Evolutionary conservation across 2,888 invertebrate species (phyloP).

Genomic region (Drosophila nigricruria): DNA sequence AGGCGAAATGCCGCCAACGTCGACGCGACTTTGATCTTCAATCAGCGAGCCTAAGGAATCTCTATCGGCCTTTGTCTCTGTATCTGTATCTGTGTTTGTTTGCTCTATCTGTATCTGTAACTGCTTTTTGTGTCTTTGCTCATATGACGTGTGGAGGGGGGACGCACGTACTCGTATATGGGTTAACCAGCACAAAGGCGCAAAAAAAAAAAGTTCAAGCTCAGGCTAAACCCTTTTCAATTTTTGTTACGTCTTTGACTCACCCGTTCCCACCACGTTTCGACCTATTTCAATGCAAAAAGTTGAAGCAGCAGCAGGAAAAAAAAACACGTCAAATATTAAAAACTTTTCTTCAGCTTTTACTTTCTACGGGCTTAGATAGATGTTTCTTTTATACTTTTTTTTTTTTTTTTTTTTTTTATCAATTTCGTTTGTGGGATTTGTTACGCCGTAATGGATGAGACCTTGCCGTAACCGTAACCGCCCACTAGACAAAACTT

Average conservation of each 20-base stretch:
- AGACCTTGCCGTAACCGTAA: constrained; percentile 58
- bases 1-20: constrained; percentile 58
- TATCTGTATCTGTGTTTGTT: constrained; percentile 7
- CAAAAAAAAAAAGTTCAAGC: constrained; percentile 72
- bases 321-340: constrained; percentile 75
- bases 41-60: constrained; percentile 42
- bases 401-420: constrained; percentile 56
- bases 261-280: constrained; percentile 10
- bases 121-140: constrained; percentile 26
- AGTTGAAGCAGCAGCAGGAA: constrained; percentile 19
- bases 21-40: constrained; percentile 69
- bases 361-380: constrained; percentile 67
- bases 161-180: constrained; percentile 54
- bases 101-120: constrained; percentile 8
- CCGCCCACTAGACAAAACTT: constrained; percentile 79
- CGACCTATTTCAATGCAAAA: constrained; percentile 61
- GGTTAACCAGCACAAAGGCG: constrained; percentile 50
- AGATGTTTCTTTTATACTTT: constrained; percentile 21
- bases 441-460: constrained; percentile 77
- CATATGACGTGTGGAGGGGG: constrained; percentile 26
- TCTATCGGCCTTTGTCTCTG: constrained; percentile 9
- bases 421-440: constrained; percentile 82
- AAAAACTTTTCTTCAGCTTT: constrained; percentile 76
- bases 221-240: constrained; percentile 82
- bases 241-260: constrained; percentile 54